A percentile compares a stretch with the other conserved stretches of the same genome.
Conservation (phyloP, 2,113 vertebrate species). For the Shinisaurus crocodilurus region DNA sequence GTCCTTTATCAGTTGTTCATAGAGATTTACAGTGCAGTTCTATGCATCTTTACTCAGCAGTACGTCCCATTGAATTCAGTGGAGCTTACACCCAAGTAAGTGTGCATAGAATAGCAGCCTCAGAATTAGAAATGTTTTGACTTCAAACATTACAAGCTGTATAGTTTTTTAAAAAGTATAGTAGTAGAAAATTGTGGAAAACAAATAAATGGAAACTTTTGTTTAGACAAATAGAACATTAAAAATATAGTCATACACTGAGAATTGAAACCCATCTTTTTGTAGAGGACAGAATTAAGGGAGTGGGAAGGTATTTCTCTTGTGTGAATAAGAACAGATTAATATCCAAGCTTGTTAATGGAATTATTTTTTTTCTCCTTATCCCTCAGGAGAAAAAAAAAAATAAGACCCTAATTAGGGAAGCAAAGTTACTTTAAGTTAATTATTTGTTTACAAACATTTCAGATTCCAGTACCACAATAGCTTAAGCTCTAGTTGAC, state of each 20-base stretch:
- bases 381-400: not conserved
- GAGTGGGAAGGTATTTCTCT: not conserved
- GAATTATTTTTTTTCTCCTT: too few species aligned
- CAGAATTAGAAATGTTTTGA: not conserved
- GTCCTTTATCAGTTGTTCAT: not conserved
- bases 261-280: not conserved
- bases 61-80: not conserved
- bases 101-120: not conserved
- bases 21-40: not conserved
- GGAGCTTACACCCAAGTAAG: not conserved
- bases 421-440: too few species aligned
- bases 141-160: not conserved
- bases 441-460: not conserved
- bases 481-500: not conserved
- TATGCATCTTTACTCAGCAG: not conserved
- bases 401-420: too few species aligned
- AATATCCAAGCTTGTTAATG: not conserved
- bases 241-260: too few species aligned
- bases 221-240: not conserved
- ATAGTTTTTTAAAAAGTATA: not conserved
- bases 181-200: not conserved
- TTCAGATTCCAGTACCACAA: not conserved
- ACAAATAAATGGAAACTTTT: not conserved
- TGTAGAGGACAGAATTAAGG: not conserved
- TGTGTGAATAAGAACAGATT: not conserved